Conservation (phyloP, 1,140 invertebrate species). For the Colletes latitarsis region DNA sequence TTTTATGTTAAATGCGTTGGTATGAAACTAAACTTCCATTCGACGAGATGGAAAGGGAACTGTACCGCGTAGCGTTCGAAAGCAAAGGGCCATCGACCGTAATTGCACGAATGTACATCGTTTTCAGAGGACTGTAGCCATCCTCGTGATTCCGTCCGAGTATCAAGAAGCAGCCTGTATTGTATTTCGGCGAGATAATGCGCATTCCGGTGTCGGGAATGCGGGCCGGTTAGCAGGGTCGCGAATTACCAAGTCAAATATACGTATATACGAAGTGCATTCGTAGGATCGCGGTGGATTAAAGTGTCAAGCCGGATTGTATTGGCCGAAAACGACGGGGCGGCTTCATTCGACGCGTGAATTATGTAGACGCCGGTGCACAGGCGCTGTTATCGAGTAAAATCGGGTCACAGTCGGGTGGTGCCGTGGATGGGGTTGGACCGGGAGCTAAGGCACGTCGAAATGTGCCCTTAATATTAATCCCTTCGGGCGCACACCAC, state of each 20-base stretch:
- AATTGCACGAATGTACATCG: no score
- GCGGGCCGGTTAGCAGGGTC: no score
- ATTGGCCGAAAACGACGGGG: slow-evolving; percentile 52
- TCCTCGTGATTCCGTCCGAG: neutral
- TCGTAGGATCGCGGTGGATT: slow-evolving; percentile 52
- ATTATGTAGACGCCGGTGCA: slow-evolving; percentile 58
- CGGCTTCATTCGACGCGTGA: slow-evolving; percentile 48
- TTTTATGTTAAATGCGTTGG: no score
- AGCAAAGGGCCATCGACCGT: no score
- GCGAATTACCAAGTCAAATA: slow-evolving; percentile 49
- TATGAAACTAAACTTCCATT: no score
- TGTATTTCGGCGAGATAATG: neutral
- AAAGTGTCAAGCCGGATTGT: slow-evolving; percentile 53
- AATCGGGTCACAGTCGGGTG: slow-evolving; percentile 53
- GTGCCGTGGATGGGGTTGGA: slow-evolving; percentile 37
- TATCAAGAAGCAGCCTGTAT: neutral
- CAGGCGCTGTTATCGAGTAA: slow-evolving; percentile 53
- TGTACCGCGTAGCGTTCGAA: no score
- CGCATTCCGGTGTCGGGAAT: neutral
- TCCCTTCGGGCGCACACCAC: slow-evolving; percentile 51
- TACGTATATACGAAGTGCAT: slow-evolving; percentile 32
- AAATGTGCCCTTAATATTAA: slow-evolving; percentile 68
- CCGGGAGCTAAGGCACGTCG: slow-evolving; percentile 46
- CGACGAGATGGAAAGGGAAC: no score
- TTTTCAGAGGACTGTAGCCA: neutral